These are phyloP conservation scores for Ceratina japonica DNA, from an alignment of 1,140 invertebrate genomes.

Conservation along the genomic window DNA sequence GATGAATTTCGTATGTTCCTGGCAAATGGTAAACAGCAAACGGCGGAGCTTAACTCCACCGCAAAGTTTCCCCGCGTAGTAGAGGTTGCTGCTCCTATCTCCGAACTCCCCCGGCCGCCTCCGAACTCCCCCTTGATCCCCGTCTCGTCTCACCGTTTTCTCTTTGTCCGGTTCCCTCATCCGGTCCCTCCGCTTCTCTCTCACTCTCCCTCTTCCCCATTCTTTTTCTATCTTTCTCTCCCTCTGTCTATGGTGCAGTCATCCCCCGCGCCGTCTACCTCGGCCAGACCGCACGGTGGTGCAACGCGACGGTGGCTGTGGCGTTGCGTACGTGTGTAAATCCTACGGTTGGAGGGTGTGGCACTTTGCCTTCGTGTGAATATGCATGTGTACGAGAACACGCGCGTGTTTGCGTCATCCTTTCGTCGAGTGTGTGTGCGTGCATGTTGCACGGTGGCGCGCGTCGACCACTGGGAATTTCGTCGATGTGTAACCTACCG, in stretches of 20 bases:
- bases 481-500: slow-evolving; percentile 31
- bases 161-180: neutral
- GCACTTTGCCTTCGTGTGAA: slow-evolving; percentile 60
- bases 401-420: neutral
- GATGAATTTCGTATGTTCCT: slow-evolving; percentile 65
- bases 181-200: neutral
- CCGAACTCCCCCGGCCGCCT: neutral
- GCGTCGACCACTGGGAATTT: slow-evolving; percentile 39
- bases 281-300: slow-evolving; percentile 53
- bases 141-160: slow-evolving; percentile 7
- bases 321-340: slow-evolving; percentile 65
- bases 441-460: neutral
- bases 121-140: neutral
- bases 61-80: slow-evolving; percentile 62
- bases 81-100: neutral
- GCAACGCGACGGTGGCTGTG: slow-evolving; percentile 55
- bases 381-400: slow-evolving; percentile 52
- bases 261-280: neutral
- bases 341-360: slow-evolving; percentile 60
- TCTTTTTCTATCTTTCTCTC: neutral
- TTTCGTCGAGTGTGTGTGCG: neutral
- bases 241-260: neutral
- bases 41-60: slow-evolving; percentile 61
- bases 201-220: neutral
- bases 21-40: slow-evolving; percentile 65